phyloP scores from a whole-genome alignment of 2,113 vertebrate genomes.

The Cygnus buccinator region DNA sequence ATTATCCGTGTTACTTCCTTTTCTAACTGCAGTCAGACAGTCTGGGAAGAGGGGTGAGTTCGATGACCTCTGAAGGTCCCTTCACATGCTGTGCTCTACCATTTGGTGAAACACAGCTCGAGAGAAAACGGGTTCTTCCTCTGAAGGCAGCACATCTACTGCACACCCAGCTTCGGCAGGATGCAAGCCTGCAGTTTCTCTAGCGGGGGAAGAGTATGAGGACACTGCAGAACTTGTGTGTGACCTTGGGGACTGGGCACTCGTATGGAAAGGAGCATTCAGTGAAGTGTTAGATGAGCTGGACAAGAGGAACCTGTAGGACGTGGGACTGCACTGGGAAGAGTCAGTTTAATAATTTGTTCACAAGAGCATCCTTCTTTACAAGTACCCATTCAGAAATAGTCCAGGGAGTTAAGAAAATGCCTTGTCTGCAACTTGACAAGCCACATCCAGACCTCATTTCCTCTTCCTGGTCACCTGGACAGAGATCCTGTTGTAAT shows the following conservation, averaged over 20 bases:
- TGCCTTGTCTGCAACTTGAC: constrained; percentile 18
- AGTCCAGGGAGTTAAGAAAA: constrained; percentile 13
- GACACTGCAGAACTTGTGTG: background rate
- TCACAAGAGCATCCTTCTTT: constrained; percentile 21
- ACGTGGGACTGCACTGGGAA: background rate
- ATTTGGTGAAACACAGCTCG: background rate
- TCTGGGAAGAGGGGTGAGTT: background rate
- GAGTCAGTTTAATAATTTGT: background rate
- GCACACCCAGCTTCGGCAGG: background rate
- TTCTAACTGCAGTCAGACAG: background rate
- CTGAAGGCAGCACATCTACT: background rate
- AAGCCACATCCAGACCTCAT: constrained; percentile 6
- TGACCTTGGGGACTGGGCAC: background rate
- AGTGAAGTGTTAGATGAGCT: background rate
- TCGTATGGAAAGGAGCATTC: background rate
- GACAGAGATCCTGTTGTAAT: background rate
- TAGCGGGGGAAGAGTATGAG: background rate
- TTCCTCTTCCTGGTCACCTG: background rate
- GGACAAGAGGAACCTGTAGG: background rate
- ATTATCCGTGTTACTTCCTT: background rate
- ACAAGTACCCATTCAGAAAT: constrained; percentile 1
- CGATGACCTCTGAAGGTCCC: background rate
- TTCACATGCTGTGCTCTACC: background rate
- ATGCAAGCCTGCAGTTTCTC: background rate
- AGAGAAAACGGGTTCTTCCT: background rate